Conservation (phyloP, 2,797 vertebrate species). For the Pampus argenteus region DNA sequence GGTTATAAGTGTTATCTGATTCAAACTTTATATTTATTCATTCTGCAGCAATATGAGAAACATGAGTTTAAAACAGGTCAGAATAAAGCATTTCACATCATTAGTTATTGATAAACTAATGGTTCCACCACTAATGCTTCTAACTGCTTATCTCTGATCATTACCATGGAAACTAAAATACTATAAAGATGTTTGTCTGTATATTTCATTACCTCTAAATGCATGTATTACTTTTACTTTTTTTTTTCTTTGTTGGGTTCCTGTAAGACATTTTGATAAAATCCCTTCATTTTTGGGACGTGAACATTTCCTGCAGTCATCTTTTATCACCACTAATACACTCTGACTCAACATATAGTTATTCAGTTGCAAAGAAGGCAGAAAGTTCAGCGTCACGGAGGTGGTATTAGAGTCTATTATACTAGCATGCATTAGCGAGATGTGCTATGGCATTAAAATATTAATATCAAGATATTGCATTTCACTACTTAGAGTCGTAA, state of each 20-base stretch:
- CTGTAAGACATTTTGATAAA: background rate
- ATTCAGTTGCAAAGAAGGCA: background rate
- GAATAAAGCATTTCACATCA: slow-evolving; percentile 25
- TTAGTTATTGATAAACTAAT: slow-evolving; percentile 41
- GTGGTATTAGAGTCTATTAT: background rate
- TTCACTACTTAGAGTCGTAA: background rate
- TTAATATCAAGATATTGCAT: slow-evolving; percentile 1
- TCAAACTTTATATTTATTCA: too few species aligned
- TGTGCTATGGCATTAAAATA: background rate
- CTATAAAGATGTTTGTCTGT: background rate
- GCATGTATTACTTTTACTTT: background rate
- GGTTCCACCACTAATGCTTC: slow-evolving; percentile 14
- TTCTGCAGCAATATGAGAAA: background rate
- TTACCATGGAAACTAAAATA: background rate
- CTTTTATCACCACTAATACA: too few species aligned
- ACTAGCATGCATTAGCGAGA: background rate
- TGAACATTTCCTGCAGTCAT: too few species aligned
- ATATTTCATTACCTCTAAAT: background rate
- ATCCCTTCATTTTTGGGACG: too few species aligned
- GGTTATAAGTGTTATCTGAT: background rate
- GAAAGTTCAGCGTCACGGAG: background rate
- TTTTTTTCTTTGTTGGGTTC: background rate
- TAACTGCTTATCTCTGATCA: slow-evolving; percentile 3
- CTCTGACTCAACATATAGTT: too few species aligned
- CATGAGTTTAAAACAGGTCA: background rate